Base-by-base conservation (phyloP, 2,797 vertebrate species). In the Sebastes iracundus region DNA sequence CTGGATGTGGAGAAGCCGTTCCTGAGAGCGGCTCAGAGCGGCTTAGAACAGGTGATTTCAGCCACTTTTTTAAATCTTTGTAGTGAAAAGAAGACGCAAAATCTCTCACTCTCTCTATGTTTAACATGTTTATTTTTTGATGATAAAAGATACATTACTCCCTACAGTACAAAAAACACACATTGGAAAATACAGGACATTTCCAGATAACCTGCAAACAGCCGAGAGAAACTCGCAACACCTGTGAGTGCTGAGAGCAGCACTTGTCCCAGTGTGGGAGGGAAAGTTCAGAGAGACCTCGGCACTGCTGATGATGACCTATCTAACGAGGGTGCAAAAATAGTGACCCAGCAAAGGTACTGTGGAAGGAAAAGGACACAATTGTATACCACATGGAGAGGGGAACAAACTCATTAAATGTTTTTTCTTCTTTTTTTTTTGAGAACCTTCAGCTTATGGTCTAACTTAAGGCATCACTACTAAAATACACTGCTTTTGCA, bases 71-170 rank as follows among this genome's bases (percentile, higher is more conserved):
- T 2, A 0, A 2, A 42, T 53, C n/a, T 68, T 60, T 59, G 2
- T 11, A 13, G 14, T 16, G 11, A 18, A 80, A 22, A 1, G 16
- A 77, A 18, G 33, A 86, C 60, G 67, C 74, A 56, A 16, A 13
- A 25, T 27, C 4, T 77, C 46, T 66, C 32, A 83, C 56, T 70
- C 28, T 85, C 56, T 70, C 25, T 88, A 87, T 91, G 89, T 95
- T 95, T 94, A 93, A 94, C 93, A 94, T 93, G 92, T 95, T 94
- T 95, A 92, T 94, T 93, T 89, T 93, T 91, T 91, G 93, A 94
- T 94, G 94, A 94, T 94, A 94, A 94, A 95, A 95, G 92, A 94
- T 95, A 95, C 95, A 94, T 95, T 94, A 94, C 93, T 95, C 92
- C 92, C 92, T 94, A 94, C 95, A 95, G 95, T 95, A 96, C 91